Evolutionary conservation across 2,113 vertebrate genomes (phyloP).

Genomic region (Ondatra zibethicus): DNA sequence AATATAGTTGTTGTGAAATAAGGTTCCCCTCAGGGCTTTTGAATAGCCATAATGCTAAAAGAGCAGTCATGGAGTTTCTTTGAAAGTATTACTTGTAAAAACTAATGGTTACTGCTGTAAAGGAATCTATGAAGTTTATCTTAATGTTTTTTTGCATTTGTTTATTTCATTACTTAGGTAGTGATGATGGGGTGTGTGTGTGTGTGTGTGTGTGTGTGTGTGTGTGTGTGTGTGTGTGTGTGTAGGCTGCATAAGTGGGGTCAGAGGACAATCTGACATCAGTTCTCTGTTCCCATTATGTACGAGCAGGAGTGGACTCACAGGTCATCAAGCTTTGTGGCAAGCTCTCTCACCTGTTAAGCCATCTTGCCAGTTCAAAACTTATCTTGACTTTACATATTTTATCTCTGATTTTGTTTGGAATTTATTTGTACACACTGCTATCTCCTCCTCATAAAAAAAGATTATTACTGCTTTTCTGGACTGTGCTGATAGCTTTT

Average conservation of each 20-base stretch:
- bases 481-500: not conserved
- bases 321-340: not conserved
- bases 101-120: not conserved
- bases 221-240: not conserved
- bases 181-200: not conserved
- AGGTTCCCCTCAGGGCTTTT: not conserved
- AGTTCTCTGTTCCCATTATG: not conserved
- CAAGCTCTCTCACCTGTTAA: not conserved
- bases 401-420: conserved; percentile 19
- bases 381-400: not conserved
- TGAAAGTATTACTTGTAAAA: conserved; percentile 26
- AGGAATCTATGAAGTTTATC: conserved; percentile 14
- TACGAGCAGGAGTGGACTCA: not conserved
- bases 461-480: not conserved
- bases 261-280: not conserved
- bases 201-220: not conserved
- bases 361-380: not conserved
- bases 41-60: not conserved
- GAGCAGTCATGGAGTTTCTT: not conserved
- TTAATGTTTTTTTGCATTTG: not conserved
- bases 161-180: not conserved
- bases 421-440: not conserved
- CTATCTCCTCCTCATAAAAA: not conserved
- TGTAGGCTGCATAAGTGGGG: not conserved
- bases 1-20: not conserved